Percentiles rank a stretch among this genome's conserved stretches.
Evolutionary conservation across 2,797 vertebrate genomes (phyloP).

Genomic region (Phoebastria nigripes): DNA sequence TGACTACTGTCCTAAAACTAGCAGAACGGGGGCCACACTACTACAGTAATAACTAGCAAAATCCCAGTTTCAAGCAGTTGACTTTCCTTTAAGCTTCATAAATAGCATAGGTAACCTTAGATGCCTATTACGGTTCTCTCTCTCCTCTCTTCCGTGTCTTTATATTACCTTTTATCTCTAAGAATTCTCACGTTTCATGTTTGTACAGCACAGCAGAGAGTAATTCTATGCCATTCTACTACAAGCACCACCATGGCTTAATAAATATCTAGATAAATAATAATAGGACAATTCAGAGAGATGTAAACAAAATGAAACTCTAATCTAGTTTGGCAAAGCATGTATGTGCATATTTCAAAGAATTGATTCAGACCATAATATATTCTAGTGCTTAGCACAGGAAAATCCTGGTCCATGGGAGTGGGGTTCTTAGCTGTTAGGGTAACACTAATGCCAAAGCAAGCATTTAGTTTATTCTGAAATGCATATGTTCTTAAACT

Average conservation of each 20-base stretch:
- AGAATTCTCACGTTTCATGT: slow-evolving; percentile 13
- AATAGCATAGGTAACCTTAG: slow-evolving; percentile 14
- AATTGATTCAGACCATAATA: not conserved
- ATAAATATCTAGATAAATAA: slow-evolving; percentile 31
- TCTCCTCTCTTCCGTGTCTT: slow-evolving; percentile 17
- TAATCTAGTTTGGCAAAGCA: not conserved
- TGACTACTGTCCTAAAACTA: not conserved
- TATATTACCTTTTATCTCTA: slow-evolving; percentile 37
- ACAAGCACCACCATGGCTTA: not conserved
- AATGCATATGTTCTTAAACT: not conserved
- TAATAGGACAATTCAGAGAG: not conserved
- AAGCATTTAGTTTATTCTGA: not conserved
- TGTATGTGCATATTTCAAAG: not conserved
- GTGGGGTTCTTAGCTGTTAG: not conserved
- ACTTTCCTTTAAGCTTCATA: not conserved
- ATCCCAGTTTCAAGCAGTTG: not conserved
- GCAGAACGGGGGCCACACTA: not conserved
- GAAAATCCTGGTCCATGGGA: not conserved
- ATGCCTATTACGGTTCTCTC: not conserved
- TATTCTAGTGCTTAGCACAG: not conserved
- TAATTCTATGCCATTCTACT: slow-evolving; percentile 24
- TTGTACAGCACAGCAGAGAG: slow-evolving; percentile 3
- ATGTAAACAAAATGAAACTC: not conserved
- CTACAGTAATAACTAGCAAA: not conserved
- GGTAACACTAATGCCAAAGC: not conserved